Evolutionary conservation across 2,888 invertebrate species (phyloP).

Genomic region (Allacma fusca): DNA sequence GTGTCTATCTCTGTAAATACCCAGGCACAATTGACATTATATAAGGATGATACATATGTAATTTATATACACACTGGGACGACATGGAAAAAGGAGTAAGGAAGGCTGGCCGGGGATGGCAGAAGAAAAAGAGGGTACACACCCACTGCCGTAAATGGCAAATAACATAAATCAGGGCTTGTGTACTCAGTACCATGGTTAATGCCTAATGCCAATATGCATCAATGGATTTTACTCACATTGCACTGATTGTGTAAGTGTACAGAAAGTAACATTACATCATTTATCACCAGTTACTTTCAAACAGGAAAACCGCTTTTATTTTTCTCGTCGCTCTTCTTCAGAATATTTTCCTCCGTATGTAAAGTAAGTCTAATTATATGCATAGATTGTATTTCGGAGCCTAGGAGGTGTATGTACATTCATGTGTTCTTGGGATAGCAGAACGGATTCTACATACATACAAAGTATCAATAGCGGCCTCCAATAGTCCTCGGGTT

Average conservation of each 20-base stretch:
- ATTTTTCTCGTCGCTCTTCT: conserved; percentile 5
- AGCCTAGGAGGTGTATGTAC: too few relatives aligned
- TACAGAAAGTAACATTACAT: conserved; percentile 27
- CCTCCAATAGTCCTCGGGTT: not conserved
- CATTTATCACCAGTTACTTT: conserved; percentile 40
- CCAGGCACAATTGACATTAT: too few relatives aligned
- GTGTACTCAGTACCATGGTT: conserved; percentile 34
- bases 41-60: too few relatives aligned
- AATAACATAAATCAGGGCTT: conserved; percentile 42
- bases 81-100: conserved; percentile 4
- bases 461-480: too few relatives aligned
- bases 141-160: conserved; percentile 41
- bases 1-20: not conserved
- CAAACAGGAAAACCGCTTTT: conserved; percentile 40
- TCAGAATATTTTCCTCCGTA: not conserved
- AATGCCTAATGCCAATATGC: conserved; percentile 34
- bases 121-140: conserved; percentile 32
- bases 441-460: too few relatives aligned
- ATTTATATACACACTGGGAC: too few relatives aligned
- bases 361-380: too few relatives aligned
- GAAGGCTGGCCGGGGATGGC: conserved; percentile 17
- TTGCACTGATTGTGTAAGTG: conserved; percentile 17
- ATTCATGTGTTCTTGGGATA: too few relatives aligned
- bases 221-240: conserved; percentile 37
- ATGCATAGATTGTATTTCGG: too few relatives aligned